These are phyloP conservation scores for Sarotherodon lohbergeri DNA, from an alignment of 2,113 vertebrate species.

Conservation along the genomic window DNA sequence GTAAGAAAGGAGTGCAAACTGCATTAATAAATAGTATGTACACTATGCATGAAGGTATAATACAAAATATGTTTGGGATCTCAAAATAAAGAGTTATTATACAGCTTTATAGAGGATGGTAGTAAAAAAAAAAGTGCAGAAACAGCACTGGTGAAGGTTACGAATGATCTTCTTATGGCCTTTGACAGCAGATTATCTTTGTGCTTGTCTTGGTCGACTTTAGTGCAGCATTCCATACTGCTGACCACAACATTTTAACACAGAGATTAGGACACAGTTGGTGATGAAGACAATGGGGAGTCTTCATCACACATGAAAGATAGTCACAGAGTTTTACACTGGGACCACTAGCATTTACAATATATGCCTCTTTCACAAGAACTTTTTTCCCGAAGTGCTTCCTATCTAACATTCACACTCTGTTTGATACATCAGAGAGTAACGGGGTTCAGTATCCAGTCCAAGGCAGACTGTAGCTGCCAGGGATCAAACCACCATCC, in stretches of 20 bases:
- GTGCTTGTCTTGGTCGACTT: fast-evolving
- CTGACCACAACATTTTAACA: no score
- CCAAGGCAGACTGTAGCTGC: neutral
- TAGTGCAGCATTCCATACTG: neutral
- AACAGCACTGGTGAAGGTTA: neutral
- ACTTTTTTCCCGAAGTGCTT: fast-evolving
- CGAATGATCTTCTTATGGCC: neutral
- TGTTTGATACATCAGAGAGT: neutral
- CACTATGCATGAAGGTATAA: neutral
- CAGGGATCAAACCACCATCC: neutral
- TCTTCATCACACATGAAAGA: neutral
- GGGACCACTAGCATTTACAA: neutral
- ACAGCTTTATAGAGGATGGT: neutral
- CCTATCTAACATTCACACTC: neutral
- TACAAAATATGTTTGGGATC: neutral
- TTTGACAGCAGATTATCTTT: neutral
- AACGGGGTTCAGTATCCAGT: neutral
- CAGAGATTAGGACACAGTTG: no score
- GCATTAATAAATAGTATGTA: neutral
- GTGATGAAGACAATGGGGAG: neutral
- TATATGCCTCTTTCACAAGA: neutral
- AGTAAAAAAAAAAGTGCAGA: neutral
- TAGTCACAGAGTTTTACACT: neutral
- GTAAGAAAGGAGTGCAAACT: neutral
- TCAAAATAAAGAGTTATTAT: neutral